phyloP scores from a whole-genome alignment of 2,797 vertebrate genomes.

The Oophaga sylvatica region DNA sequence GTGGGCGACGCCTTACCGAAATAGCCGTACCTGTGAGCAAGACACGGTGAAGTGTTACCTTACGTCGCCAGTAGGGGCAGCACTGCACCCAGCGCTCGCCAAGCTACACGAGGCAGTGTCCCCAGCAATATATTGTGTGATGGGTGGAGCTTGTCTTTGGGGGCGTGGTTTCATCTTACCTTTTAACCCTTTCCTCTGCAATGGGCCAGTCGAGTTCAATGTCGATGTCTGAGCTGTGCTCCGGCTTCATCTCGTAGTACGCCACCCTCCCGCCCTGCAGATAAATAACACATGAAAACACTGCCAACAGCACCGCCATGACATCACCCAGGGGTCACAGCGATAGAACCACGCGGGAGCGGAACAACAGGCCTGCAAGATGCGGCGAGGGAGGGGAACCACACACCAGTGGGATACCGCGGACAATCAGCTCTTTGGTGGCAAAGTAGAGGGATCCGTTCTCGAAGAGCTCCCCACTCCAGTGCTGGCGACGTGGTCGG shows the following conservation, averaged over 20 bases:
- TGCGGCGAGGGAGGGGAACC: background rate
- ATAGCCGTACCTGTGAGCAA: conserved; percentile 85
- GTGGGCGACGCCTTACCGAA: conserved; percentile 82
- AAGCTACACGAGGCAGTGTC: background rate
- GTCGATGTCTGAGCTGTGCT: conserved; percentile 95
- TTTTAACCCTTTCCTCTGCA: conserved; percentile 90
- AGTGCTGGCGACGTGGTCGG: conserved; percentile 89
- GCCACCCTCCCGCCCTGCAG: conserved; percentile 83
- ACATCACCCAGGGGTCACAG: no score
- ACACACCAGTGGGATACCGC: conserved; percentile 83
- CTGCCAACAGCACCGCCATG: no score
- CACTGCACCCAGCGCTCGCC: no score
- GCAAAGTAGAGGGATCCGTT: conserved; percentile 93
- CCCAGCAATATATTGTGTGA: background rate
- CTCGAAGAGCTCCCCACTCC: conserved; percentile 92
- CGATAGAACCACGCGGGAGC: no score
- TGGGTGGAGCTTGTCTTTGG: background rate
- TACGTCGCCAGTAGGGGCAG: background rate
- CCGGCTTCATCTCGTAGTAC: conserved; percentile 91
- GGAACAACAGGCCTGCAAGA: no score
- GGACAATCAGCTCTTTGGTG: conserved; percentile 75
- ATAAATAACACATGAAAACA: background rate
- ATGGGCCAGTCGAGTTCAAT: conserved; percentile 97
- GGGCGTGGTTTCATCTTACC: conserved; percentile 71
- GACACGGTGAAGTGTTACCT: background rate